Evolutionary conservation across 2,888 invertebrate genomes (phyloP).

Genomic region (Acanthosepion pharaonis): DNA sequence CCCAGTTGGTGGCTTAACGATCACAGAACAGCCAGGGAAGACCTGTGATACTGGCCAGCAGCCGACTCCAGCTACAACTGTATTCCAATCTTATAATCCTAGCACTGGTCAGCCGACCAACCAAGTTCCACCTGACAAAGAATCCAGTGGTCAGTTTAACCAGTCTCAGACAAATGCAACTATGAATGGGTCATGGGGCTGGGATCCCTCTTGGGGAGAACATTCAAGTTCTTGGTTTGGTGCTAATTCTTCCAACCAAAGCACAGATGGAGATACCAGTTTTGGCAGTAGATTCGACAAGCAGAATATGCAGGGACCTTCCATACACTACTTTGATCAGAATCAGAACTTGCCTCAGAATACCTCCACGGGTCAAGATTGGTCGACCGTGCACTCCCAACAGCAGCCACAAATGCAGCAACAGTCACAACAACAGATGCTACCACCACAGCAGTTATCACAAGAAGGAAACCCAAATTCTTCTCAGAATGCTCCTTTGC

Average conservation of each 20-base stretch:
- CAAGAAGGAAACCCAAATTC: neutral
- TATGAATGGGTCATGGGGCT: conserved; percentile 34
- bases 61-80: neutral
- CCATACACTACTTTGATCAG: conserved; percentile 41
- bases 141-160: conserved; percentile 6
- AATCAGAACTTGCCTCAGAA: conserved; percentile 42
- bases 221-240: conserved; percentile 37
- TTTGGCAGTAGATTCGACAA: neutral
- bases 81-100: neutral
- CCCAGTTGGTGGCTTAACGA: neutral
- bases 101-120: conserved; percentile 35
- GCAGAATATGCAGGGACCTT: neutral
- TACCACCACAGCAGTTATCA: neutral
- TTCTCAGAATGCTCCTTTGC: neutral
- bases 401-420: neutral
- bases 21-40: conserved; percentile 6
- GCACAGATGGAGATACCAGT: neutral
- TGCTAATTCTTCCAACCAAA: neutral
- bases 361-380: neutral
- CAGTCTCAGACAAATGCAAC: neutral
- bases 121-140: conserved; percentile 42
- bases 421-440: neutral
- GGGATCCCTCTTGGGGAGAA: conserved; percentile 36
- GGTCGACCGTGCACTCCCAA: neutral
- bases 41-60: neutral